A percentile compares a stretch with the other conserved stretches of the same genome.
Evolutionary conservation across 1,140 invertebrate genomes (phyloP).

Genomic region (Drosophila ogumai): DNA sequence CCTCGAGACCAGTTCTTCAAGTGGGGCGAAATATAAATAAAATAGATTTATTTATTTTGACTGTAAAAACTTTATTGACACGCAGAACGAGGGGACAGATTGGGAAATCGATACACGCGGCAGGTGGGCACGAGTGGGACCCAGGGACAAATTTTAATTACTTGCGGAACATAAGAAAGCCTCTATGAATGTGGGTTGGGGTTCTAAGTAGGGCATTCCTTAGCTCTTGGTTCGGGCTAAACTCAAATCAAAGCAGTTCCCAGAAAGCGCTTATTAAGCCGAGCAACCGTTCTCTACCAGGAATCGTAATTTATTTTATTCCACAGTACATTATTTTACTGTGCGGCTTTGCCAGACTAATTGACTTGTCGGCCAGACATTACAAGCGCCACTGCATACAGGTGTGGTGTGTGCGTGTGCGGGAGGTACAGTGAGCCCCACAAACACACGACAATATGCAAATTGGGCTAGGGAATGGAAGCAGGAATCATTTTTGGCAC

Average conservation of each 20-base stretch:
- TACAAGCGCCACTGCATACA: conserved; percentile 27
- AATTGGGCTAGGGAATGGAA: conserved; percentile 38
- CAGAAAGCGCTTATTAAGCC: conserved; percentile 8
- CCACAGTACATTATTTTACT: conserved; percentile 1
- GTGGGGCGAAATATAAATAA: conserved; percentile 41
- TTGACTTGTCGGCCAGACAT: conserved; percentile 46
- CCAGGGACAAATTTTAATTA: conserved; percentile 41
- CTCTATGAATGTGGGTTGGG: not conserved
- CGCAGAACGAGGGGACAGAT: conserved; percentile 4
- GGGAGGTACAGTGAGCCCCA: not conserved
- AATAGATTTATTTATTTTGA: conserved; percentile 46
- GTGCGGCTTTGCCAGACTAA: conserved; percentile 37
- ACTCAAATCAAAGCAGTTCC: conserved; percentile 17
- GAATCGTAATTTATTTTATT: conserved; percentile 21
- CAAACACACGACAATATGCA: conserved; percentile 51
- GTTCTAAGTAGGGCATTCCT: not conserved
- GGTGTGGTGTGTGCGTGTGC: not conserved
- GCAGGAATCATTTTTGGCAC: conserved; percentile 34
- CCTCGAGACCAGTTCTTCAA: conserved; percentile 4
- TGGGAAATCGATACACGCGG: conserved; percentile 24
- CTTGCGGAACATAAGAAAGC: conserved; percentile 16
- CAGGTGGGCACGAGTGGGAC: conserved; percentile 17
- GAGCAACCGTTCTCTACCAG: not conserved
- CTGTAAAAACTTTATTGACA: conserved; percentile 49
- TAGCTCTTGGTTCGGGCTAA: not conserved